Base-by-base conservation (phyloP, 2,888 invertebrate genomes). In the Perdita meconis region DNA sequence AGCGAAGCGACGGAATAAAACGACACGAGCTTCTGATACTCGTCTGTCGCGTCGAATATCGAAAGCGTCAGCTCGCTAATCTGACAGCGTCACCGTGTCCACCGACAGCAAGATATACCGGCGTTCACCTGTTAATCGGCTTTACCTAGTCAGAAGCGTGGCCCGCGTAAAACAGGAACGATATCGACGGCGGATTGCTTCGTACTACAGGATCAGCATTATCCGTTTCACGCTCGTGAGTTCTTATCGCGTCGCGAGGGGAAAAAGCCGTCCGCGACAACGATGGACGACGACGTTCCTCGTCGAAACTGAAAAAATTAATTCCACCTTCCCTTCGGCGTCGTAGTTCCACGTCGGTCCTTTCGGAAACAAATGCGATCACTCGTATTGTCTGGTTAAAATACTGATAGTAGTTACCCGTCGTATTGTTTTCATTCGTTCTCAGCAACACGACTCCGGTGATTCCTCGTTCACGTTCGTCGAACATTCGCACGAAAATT, bases 41-140 rank as follows among this genome's bases (percentile, higher is more conserved):
- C n/a, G 16, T 13, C 30, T 36, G 40, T 64, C 55, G 44, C 53
- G 44, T 56, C 36, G n/a, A n/a, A 50, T 63, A 64, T 71, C 63
- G 57, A 72, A 44, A 72, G 57, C 40, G 73, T 53, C 57, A 38
- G 38, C 65, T 51, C 22, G 57, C 26, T 75, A 75, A 75, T 72
- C 74, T 50, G 73, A 72, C 65, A 65, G 24, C 50, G 40, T 51
- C 61, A 47, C 36, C 70, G 61, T 50, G 55, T 38, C 38, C 50
- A 68, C 67, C 34, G 78, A 74, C 24, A 61, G 36, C 40, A 38
- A 53, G 64, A 42, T 65, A 70, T 42, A 61, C 42, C 42, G 42
- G 50, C 38, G 59, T 55, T 50, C 76, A 64, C 71, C 59, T 60
- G 64, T 79, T 81, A 82, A 81, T 81, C 82, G 64, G 81, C 82